Conservation (phyloP, 2,888 invertebrate genomes). For the Plagodis pulveraria region DNA sequence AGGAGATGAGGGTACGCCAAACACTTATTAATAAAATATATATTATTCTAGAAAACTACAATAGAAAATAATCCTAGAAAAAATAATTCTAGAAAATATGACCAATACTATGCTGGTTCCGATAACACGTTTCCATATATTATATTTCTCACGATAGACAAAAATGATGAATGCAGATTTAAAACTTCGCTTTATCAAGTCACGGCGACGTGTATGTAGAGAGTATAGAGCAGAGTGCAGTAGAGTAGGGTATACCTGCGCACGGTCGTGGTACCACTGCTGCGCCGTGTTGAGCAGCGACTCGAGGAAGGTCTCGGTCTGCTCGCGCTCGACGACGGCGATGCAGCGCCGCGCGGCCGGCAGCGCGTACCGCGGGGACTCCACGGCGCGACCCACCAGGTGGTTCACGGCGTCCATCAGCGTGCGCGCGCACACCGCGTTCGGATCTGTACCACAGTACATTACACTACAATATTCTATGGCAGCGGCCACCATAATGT, state of each 20-base stretch:
- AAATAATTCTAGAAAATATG: too few species aligned
- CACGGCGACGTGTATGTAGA: too few species aligned
- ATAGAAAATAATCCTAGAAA: too few species aligned
- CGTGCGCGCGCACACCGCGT: constrained; percentile 86
- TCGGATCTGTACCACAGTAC: constrained; percentile 86
- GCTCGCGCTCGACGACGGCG: constrained; percentile 94
- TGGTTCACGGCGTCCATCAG: constrained; percentile 94
- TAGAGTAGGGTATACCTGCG: constrained; percentile 54
- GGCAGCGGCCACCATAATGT: neutral
- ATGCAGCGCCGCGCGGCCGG: constrained; percentile 94
- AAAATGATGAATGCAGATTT: too few species aligned
- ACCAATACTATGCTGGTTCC: too few species aligned
- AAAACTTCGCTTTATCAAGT: too few species aligned
- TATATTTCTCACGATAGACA: too few species aligned
- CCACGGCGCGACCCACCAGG: constrained; percentile 92
- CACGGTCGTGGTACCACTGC: constrained; percentile 93
- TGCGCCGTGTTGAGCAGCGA: constrained; percentile 95
- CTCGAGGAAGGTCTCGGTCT: constrained; percentile 94
- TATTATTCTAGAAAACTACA: too few species aligned
- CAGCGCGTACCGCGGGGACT: constrained; percentile 91
- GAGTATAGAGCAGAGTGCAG: too few species aligned
- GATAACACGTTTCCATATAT: too few species aligned
- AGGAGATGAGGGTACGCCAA: too few species aligned
- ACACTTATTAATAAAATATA: too few species aligned
- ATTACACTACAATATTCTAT: neutral